A percentile compares a stretch with the other conserved stretches of the same genome.
phyloP scores from a whole-genome alignment of 2,797 vertebrate genomes.

The Staurois parvus region DNA sequence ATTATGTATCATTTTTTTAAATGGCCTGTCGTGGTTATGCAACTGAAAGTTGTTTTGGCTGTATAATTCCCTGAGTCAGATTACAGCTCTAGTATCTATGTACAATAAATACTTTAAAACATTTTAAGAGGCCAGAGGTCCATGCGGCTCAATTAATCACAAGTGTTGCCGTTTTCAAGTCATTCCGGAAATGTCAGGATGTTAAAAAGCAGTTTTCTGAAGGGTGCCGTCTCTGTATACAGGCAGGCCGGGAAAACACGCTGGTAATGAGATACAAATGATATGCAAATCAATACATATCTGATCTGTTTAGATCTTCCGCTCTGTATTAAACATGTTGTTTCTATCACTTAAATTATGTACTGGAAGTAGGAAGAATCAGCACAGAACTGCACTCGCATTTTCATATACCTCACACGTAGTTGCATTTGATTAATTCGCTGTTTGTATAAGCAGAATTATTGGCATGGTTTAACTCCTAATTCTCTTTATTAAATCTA shows the following conservation, averaged over 20 bases:
- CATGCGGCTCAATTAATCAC: not conserved
- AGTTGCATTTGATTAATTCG: conserved; percentile 39
- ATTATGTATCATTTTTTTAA: too few relatives aligned
- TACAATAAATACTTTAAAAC: not conserved
- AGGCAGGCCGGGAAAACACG: not conserved
- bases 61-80: not conserved
- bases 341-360: conserved; percentile 42
- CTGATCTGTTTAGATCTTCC: conserved; percentile 28
- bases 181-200: not conserved
- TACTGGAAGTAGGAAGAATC: conserved; percentile 31
- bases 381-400: not conserved
- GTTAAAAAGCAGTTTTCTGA: not conserved
- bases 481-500: conserved; percentile 19
- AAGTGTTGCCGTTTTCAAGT: not conserved
- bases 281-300: conserved; percentile 42
- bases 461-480: conserved; percentile 11
- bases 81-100: not conserved
- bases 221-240: not conserved
- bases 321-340: conserved; percentile 44
- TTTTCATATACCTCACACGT: conserved; percentile 6
- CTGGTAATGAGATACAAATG: conserved; percentile 36
- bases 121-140: not conserved
- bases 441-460: conserved; percentile 18
- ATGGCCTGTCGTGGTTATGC: too few relatives aligned
- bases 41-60: too few relatives aligned